phyloP scores from a whole-genome alignment of 2,888 invertebrate genomes.

The Odiellus spinosus region DNA sequence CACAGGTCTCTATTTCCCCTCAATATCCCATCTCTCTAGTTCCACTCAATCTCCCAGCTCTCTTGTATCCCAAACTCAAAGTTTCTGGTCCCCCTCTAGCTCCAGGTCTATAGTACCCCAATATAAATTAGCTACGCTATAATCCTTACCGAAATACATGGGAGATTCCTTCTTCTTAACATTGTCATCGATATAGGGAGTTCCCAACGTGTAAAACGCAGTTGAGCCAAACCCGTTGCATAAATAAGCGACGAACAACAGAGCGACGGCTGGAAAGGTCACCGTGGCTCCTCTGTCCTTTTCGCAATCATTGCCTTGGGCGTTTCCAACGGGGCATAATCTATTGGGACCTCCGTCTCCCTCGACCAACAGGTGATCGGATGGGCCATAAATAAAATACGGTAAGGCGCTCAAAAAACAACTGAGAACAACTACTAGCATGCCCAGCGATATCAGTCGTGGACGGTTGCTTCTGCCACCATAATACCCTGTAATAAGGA shows the following conservation, averaged over 20 bases:
- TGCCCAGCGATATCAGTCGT: conserved; percentile 7
- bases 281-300: conserved; percentile 1
- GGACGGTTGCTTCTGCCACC: conserved; percentile 14
- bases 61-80: no score
- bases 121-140: conserved; percentile 2
- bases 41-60: no score
- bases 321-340: conserved; percentile 2
- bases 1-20: no score
- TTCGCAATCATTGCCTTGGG: conserved; percentile 2
- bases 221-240: conserved; percentile 19
- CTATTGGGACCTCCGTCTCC: background rate
- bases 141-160: conserved; percentile 14
- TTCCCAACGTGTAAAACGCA: conserved; percentile 15
- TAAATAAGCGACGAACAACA: conserved; percentile 16
- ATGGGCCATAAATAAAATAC: conserved; percentile 18
- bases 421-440: conserved; percentile 9
- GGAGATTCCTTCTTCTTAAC: conserved; percentile 18
- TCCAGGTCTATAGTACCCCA: no score
- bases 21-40: no score
- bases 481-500: conserved; percentile 13
- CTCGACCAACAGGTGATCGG: conserved; percentile 7
- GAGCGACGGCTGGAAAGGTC: conserved; percentile 11
- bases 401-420: conserved; percentile 14
- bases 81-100: no score
- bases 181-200: conserved; percentile 18